These are phyloP conservation scores for Ellobium chinense DNA, from an alignment of 2,888 invertebrate species.

Conservation along the genomic window DNA sequence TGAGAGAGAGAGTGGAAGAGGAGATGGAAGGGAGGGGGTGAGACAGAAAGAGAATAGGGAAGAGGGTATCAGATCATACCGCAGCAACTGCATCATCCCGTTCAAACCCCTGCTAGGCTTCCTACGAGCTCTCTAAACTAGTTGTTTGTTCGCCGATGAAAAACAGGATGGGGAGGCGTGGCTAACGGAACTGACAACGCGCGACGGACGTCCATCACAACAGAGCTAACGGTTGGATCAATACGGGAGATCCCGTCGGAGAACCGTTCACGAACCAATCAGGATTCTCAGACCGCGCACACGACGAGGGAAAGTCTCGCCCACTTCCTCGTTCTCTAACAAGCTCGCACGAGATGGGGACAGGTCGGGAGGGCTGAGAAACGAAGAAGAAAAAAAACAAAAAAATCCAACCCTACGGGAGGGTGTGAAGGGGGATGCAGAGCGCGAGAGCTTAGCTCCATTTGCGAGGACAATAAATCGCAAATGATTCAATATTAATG, in stretches of 20 bases:
- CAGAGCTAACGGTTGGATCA: constrained; percentile 15
- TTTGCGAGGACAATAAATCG: constrained; percentile 37
- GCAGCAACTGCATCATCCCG: constrained; percentile 11
- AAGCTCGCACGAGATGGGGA: background rate
- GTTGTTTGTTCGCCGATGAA: background rate
- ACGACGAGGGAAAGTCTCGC: background rate
- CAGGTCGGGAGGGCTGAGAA: background rate
- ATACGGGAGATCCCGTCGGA: background rate
- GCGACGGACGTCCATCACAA: constrained; percentile 21
- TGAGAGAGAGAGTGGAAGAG: background rate
- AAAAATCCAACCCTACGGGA: background rate
- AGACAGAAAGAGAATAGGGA: background rate
- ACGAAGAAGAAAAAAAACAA: background rate
- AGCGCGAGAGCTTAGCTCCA: background rate
- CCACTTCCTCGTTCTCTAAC: background rate
- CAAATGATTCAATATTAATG: constrained; percentile 51
- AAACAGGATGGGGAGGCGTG: constrained; percentile 3
- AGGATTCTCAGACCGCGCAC: background rate
- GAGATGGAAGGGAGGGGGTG: background rate
- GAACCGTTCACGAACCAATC: background rate
- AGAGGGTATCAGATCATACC: background rate
- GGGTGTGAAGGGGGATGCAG: background rate
- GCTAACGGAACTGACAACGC: background rate
- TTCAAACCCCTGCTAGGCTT: background rate
- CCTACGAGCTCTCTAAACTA: background rate